Evolutionary conservation across 2,888 invertebrate species (phyloP).

Genomic region (Allophyes oxyacanthae): DNA sequence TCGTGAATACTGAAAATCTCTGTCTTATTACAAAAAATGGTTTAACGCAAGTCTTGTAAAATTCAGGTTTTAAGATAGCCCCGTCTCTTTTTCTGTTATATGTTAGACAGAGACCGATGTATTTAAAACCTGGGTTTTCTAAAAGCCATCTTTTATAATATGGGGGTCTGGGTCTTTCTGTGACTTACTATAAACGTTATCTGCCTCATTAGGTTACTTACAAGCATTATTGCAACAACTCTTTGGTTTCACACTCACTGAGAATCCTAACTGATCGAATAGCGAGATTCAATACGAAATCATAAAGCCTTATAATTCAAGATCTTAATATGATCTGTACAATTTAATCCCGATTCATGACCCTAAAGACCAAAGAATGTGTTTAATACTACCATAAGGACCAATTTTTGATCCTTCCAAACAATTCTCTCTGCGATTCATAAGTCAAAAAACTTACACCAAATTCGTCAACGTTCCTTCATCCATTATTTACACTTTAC

Average conservation of each 20-base stretch:
- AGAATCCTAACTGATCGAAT: constrained; percentile 41
- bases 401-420: background rate
- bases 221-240: constrained; percentile 69
- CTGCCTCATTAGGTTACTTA: constrained; percentile 59
- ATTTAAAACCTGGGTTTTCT: no score
- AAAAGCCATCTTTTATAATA: constrained; percentile 4
- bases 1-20: background rate
- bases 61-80: no score
- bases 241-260: constrained; percentile 82
- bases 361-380: background rate
- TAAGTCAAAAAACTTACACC: constrained; percentile 61
- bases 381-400: no score
- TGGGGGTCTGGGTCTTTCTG: constrained; percentile 35
- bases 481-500: constrained; percentile 77
- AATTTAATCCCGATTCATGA: no score
- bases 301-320: background rate
- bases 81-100: no score
- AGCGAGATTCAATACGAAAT: constrained; percentile 14
- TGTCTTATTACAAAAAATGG: no score
- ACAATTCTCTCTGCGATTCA: constrained; percentile 12
- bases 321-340: background rate
- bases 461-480: constrained; percentile 60
- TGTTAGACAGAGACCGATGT: no score
- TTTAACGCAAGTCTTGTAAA: no score
- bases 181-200: constrained; percentile 44